These are phyloP conservation scores for Microcebus griseorufus DNA, from an alignment of 2,113 vertebrate genomes.

Conservation along the genomic window DNA sequence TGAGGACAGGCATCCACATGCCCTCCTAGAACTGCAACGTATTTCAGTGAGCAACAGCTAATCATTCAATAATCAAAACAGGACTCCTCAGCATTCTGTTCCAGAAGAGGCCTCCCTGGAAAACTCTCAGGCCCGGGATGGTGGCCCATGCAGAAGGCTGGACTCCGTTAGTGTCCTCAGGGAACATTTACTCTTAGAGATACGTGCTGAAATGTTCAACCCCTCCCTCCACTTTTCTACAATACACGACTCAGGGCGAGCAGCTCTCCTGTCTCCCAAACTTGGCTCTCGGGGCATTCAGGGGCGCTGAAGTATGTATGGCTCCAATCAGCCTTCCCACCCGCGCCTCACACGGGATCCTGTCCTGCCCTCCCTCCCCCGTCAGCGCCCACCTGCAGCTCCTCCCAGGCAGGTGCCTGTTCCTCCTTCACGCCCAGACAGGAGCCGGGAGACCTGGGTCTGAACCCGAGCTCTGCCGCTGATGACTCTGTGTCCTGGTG, in stretches of 20 bases:
- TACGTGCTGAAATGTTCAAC: rapidly evolving
- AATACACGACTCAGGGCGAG: rapidly evolving
- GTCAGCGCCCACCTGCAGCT: too few species aligned
- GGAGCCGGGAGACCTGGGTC: background rate
- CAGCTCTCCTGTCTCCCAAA: rapidly evolving
- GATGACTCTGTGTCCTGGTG: rapidly evolving
- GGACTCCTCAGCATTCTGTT: background rate
- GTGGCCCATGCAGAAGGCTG: background rate
- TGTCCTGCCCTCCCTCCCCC: background rate
- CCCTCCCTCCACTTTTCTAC: background rate
- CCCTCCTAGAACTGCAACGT: rapidly evolving
- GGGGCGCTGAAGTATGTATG: rapidly evolving
- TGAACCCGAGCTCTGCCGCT: too few species aligned
- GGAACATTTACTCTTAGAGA: background rate
- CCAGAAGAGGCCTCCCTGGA: background rate
- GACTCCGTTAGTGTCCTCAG: background rate
- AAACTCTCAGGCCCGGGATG: rapidly evolving
- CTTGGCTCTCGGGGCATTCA: rapidly evolving
- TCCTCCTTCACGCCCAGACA: background rate
- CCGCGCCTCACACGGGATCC: too few species aligned
- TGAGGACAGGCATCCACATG: background rate
- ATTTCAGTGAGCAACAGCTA: background rate
- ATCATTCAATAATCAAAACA: rapidly evolving
- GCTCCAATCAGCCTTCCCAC: rapidly evolving
- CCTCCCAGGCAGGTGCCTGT: background rate